phyloP scores from a whole-genome alignment of 2,888 invertebrate species.

The Mallateleia sp. region DNA sequence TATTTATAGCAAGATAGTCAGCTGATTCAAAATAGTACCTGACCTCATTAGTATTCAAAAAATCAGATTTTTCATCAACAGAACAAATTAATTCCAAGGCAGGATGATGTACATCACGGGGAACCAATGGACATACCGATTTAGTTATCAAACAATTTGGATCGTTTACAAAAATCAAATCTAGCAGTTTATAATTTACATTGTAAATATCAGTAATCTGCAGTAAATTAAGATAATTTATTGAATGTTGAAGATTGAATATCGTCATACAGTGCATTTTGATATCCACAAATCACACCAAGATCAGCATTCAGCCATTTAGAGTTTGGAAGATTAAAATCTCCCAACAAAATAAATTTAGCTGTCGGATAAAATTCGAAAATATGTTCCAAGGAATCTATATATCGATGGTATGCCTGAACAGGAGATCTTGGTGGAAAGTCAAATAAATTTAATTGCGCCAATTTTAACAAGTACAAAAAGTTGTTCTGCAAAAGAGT shows the following conservation, averaged over 20 bases:
- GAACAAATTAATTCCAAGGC: conserved; percentile 4
- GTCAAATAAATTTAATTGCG: background rate
- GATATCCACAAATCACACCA: background rate
- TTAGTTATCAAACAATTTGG: background rate
- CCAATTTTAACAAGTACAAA: background rate
- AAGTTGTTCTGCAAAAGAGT: background rate
- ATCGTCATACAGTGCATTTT: background rate
- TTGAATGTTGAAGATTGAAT: background rate
- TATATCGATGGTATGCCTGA: background rate
- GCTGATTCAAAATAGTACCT: conserved; percentile 14
- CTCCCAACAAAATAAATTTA: background rate
- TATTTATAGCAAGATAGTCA: background rate
- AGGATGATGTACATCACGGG: conserved; percentile 1
- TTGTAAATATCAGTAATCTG: conserved; percentile 13
- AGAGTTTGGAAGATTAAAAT: background rate
- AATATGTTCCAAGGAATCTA: background rate
- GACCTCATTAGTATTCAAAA: background rate
- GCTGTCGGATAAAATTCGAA: background rate
- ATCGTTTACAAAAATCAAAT: conserved; percentile 7
- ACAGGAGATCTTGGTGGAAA: background rate
- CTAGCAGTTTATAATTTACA: background rate
- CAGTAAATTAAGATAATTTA: conserved; percentile 14
- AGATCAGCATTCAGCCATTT: background rate
- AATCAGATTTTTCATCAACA: background rate
- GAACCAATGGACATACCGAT: background rate